phyloP scores from a whole-genome alignment of 2,888 invertebrate species.

The Pediacus dermestoides region DNA sequence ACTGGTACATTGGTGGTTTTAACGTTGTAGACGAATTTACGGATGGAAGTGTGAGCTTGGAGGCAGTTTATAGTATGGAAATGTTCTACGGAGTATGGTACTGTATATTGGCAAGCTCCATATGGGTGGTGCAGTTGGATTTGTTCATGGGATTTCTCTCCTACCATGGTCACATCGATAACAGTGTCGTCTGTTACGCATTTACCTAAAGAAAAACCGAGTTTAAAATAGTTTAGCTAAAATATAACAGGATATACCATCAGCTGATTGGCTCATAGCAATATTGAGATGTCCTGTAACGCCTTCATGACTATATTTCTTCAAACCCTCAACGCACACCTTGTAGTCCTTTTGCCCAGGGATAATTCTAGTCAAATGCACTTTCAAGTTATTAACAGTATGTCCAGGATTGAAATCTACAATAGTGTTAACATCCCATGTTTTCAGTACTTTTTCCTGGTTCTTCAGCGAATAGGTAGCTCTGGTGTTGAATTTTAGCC shows the following conservation, averaged over 20 bases:
- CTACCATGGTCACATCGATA: conserved; percentile 38
- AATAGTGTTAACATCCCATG: conserved; percentile 42
- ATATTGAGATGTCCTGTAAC: conserved; percentile 38
- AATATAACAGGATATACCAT: too few species aligned
- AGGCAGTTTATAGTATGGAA: conserved; percentile 30
- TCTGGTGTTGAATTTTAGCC: conserved; percentile 30
- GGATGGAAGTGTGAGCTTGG: conserved; percentile 38
- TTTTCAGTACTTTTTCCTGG: conserved; percentile 33
- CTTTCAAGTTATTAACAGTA: conserved; percentile 33
- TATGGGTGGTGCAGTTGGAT: conserved; percentile 29
- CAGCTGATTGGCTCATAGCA: conserved; percentile 36
- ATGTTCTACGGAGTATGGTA: conserved; percentile 28
- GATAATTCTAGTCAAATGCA: conserved; percentile 37
- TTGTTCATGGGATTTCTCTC: conserved; percentile 44
- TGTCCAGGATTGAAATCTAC: conserved; percentile 39
- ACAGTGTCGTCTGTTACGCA: conserved; percentile 40
- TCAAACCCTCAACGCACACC: conserved; percentile 45
- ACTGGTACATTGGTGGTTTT: conserved; percentile 35
- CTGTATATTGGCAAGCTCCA: conserved; percentile 28
- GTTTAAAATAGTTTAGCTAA: too few species aligned
- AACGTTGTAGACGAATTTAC: conserved; percentile 41
- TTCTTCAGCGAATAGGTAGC: conserved; percentile 36
- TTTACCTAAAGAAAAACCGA: conserved; percentile 19
- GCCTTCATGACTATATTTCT: conserved; percentile 37
- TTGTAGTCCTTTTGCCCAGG: conserved; percentile 42